These are phyloP conservation scores for Dolichotis patagonum DNA, from an alignment of 2,113 vertebrate species.

Conservation along the genomic window DNA sequence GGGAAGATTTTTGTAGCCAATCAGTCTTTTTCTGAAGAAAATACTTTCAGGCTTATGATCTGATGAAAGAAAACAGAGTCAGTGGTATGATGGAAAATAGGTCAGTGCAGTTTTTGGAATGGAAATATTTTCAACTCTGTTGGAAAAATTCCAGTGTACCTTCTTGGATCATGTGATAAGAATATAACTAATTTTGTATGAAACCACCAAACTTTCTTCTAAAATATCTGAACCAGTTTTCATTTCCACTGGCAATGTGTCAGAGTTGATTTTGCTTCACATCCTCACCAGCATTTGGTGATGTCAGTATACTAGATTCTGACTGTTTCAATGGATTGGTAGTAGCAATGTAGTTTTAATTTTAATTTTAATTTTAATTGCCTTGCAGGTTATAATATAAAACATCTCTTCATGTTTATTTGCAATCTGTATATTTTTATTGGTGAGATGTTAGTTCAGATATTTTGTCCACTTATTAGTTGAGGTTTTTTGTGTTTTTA, in stretches of 20 bases:
- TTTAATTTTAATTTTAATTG: neutral
- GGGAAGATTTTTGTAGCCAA: neutral
- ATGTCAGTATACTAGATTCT: neutral
- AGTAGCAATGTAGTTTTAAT: too few species aligned
- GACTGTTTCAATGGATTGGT: neutral
- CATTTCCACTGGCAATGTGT: neutral
- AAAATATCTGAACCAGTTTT: neutral
- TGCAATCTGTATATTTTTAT: neutral
- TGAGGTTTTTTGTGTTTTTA: neutral
- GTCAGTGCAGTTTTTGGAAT: neutral
- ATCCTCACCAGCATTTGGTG: neutral
- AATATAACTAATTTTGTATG: neutral
- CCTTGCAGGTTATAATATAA: neutral
- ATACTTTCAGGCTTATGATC: neutral
- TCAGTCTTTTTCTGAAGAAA: neutral
- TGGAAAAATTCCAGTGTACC: neutral
- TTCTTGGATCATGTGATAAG: neutral
- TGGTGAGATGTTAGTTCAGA: neutral
- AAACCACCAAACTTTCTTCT: neutral
- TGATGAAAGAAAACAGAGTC: neutral
- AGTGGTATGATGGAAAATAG: neutral
- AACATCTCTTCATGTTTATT: neutral
- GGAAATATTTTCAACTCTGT: neutral
- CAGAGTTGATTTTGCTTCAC: neutral
- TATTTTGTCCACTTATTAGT: neutral